Evolutionary conservation across 2,797 vertebrate genomes (phyloP), one percentile per base, ranked within the genome.

Genomic region (Eulemur mongoz): DNA sequence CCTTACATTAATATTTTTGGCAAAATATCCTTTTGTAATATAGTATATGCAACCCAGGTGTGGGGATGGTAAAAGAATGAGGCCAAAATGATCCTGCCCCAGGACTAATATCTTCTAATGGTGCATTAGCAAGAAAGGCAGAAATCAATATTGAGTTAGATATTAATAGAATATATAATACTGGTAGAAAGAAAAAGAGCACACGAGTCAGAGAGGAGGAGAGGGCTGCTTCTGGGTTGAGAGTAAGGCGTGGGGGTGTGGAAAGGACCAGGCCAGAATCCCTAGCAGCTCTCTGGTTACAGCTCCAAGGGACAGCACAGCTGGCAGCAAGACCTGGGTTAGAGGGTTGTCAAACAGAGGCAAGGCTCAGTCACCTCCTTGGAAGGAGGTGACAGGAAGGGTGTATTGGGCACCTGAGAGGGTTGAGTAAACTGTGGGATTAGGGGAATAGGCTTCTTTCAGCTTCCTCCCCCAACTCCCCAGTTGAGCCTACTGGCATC

Each of bases 11-110:
- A 97, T 98, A 38, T 98, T 98, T 98, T 95, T 98, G 98, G 98
- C 97, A 98, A 99, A 99, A 98, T 98, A 99, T 98, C 93, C 93
- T 98, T 98, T 98, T 98, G 98, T 98, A 98, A 98, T 98, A 98
- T 98, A 98, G 97, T 98, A 98, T 98, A 99, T 98, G 97, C 93
- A 98, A 98, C 93, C 96, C 76, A 94, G 52, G 84, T 93, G 2
- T 93, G 50, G 79, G 85, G 25, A 40, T 88, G 63, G 63, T 96
- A 94, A 92, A 89, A 73, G n/a, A 95, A 96, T 89, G 93, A 97
- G 45, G 86, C 70, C 72, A 95, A 93, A 93, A 92, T 2, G 82
- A 86, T 96, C 93, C 92, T 97, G 92, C 94, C 96, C 97, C 57
- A 94, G 91, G 76, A 98, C 97, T 98, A 99, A 89, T 97, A 98